Base-by-base conservation (phyloP, 1,140 invertebrate species). In the Polypedilum pembai region DNA sequence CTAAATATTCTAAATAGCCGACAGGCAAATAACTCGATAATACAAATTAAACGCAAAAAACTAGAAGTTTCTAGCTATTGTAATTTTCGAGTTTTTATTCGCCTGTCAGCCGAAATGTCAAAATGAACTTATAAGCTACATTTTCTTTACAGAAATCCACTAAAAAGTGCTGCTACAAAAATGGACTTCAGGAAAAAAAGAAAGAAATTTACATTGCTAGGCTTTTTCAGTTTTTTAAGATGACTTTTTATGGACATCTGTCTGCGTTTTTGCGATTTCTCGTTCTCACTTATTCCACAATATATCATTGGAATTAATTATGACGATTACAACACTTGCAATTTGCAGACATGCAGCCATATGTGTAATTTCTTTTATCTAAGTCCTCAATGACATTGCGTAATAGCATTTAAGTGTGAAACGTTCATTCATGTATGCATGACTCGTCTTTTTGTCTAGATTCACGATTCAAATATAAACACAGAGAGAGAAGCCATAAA, bases 211-310 rank as follows among this genome's bases (percentile, higher is more conserved):
- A 56, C 12, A 56, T 12, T 56, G 15, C n/a, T 56, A 56, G n/a
- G 12, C n/a, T 56, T 15, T 56, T 12, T 56, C 24, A n/a, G 45
- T 56, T n/a, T 15, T n/a, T 4, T n/a, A 4, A 8, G 45, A 12
- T 56, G 45, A 56, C 45, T 56, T 56, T 56, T 56, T 56, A 56
- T 56, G 45, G 45, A 56, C 45, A 56, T 56, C 45, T 56, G 45
- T 56, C 45, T 56, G 45, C 45, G n/a, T 56, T 56, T 56, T 56
- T 56, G 8, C 41, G 41, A 45, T 45, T 56, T 56, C 45, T 12
- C 45, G 12, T n/a, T 56, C 45, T 56, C 12, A n/a, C 3, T 15
- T 56, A 56, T 12, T 33, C 24, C 24, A 33, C 45, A n/a, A n/a
- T 15, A 15, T 56, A 56, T 56, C 45, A 56, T 56, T 8, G 45